Percentiles rank a stretch among this genome's conserved stretches.
These are phyloP conservation scores for Dromiciops gliroides DNA, from an alignment of 2,113 vertebrate genomes.

Conservation along the genomic window DNA sequence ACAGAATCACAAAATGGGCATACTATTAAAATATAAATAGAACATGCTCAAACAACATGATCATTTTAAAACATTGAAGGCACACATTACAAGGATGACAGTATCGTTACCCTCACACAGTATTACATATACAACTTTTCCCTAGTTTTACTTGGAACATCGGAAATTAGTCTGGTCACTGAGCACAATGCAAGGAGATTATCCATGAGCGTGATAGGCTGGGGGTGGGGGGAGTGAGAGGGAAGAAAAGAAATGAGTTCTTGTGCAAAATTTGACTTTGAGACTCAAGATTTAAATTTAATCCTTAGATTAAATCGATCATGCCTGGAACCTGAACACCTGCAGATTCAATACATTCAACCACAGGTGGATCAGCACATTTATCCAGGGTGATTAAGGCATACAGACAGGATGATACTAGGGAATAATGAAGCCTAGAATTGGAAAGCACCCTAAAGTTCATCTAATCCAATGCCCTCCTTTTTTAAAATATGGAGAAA, in stretches of 20 bases:
- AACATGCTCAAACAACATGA: neutral
- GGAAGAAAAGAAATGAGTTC: neutral
- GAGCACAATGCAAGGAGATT: neutral
- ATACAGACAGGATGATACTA: neutral
- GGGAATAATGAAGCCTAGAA: neutral
- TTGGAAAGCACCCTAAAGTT: neutral
- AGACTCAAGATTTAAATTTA: neutral
- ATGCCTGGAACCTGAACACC: neutral
- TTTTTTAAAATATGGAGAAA: neutral
- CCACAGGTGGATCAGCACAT: neutral
- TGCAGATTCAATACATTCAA: neutral
- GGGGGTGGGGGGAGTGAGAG: neutral
- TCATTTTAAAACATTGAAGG: too few species aligned
- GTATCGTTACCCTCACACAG: neutral
- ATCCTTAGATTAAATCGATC: neutral
- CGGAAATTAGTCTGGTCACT: neutral
- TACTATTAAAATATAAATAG: neutral
- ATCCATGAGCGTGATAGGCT: neutral
- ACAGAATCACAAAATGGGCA: neutral
- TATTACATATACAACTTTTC: neutral
- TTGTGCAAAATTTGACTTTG: neutral
- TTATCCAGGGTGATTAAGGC: neutral
- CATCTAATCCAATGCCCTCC: neutral
- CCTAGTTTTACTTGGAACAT: neutral
- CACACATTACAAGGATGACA: neutral